Base-by-base conservation (phyloP, 1,140 invertebrate species). In the Pissodes strobi region DNA sequence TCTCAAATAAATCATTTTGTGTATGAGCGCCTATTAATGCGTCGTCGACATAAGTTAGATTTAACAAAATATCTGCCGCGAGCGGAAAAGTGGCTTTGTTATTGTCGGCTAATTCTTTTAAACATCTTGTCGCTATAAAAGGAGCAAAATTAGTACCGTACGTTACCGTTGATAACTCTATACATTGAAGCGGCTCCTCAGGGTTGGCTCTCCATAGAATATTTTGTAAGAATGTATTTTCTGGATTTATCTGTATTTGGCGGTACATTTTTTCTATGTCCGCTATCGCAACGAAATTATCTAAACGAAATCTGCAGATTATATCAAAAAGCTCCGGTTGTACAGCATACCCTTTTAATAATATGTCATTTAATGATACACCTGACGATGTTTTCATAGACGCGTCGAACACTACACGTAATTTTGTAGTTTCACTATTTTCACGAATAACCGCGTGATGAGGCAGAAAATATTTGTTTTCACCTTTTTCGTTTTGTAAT, bases 41-140 rank as follows among this genome's bases (percentile, higher is more conserved):
- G 58, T 82, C 76, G 46, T 82, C 79, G 0, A 80, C 73, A 58
- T 79, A 82, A 55, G 27, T 53, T 18, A 30, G 25, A 27, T 49
- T 60, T 38, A 27, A 39, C 19, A 51, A 39, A 21, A 38, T 43
- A 49, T 49, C 21, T 17, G 59, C 22, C 10, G 68, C 69, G 30
- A 41, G 9, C 13, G 68, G 71, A 53, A 56, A 70, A 3, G 41
- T 62, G 8, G 38, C 53, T 34, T 57, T 43, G 15, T 67, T 37
- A 10, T 74, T 59, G 2, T 21, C 8, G n/a, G 52, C 72, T 21
- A 72, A 15, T 56, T 74, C 61, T 13, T 68, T 48, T 8, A 74
- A 27, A 4, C 17, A 64, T 39, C 52, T 19, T 12, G 34, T 64
- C 10, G 39, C 53, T 19, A 58, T 23, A 48, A 57, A 64, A 10